These are phyloP conservation scores for Glossosoma conforme DNA, from an alignment of 1,140 invertebrate genomes.

Conservation along the genomic window DNA sequence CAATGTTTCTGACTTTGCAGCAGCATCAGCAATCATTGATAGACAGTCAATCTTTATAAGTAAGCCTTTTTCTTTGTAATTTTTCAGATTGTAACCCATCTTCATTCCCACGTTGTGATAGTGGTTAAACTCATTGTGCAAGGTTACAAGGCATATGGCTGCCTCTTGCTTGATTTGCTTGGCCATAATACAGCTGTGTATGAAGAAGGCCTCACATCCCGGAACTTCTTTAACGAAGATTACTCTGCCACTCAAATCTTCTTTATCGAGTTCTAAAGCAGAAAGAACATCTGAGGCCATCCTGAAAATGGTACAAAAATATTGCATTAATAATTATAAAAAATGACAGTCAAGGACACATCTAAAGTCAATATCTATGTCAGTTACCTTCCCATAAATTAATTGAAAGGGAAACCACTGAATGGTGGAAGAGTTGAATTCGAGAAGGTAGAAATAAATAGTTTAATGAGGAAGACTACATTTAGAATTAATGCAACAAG, in stretches of 20 bases:
- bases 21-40: constrained; percentile 45
- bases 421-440: no score
- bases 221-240: constrained; percentile 63
- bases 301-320: no score
- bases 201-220: constrained; percentile 63
- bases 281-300: constrained; percentile 54
- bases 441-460: no score
- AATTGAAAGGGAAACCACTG: no score
- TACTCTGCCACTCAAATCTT: constrained; percentile 50
- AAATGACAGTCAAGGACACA: no score
- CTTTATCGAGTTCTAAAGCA: constrained; percentile 56
- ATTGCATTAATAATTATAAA: no score
- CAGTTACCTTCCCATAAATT: no score
- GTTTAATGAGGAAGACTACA: no score
- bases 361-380: no score
- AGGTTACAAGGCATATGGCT: constrained; percentile 57
- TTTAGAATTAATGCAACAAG: no score
- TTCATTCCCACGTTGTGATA: constrained; percentile 69
- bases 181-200: constrained; percentile 57
- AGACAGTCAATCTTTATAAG: constrained; percentile 54
- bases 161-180: constrained; percentile 53
- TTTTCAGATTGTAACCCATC: constrained; percentile 63
- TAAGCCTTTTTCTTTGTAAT: constrained; percentile 49
- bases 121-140: constrained; percentile 65
- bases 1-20: constrained; percentile 37